Evolutionary conservation across 2,113 vertebrate genomes (phyloP).

Genomic region (Octodon degus): DNA sequence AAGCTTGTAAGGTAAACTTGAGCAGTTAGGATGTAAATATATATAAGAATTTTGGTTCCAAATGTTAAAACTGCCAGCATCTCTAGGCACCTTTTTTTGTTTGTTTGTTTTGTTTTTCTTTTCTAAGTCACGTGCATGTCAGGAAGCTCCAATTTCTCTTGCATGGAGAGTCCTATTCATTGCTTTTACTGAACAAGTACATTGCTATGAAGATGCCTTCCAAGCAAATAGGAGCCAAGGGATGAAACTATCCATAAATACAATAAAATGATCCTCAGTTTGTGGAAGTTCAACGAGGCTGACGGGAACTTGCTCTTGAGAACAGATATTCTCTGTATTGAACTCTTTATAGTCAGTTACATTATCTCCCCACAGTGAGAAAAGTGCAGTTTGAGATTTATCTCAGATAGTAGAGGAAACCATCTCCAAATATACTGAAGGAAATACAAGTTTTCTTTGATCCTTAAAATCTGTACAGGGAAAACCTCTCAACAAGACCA

Average conservation of each 20-base stretch:
- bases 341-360: conserved; percentile 68
- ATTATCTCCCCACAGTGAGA: conserved; percentile 58
- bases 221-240: conserved; percentile 84
- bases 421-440: conserved; percentile 46
- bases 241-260: conserved; percentile 73
- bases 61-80: conserved; percentile 92
- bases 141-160: conserved; percentile 87
- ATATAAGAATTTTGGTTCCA: conserved; percentile 88
- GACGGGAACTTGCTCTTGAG: conserved; percentile 74
- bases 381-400: conserved; percentile 61
- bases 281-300: conserved; percentile 66
- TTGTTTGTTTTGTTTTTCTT: conserved; percentile 90
- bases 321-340: conserved; percentile 57
- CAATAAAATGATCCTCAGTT: conserved; percentile 73
- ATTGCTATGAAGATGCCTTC: conserved; percentile 89
- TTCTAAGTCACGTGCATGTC: conserved; percentile 91
- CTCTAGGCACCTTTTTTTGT: conserved; percentile 91
- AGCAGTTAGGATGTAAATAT: conserved; percentile 89
- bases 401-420: conserved; percentile 54
- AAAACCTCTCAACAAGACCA: not conserved
- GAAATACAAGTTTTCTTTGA: not conserved
- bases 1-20: conserved; percentile 92
- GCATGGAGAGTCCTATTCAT: conserved; percentile 92
- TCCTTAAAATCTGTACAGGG: not conserved
- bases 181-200: conserved; percentile 88